Evolutionary conservation across 2,113 vertebrate genomes (phyloP).

Genomic region (Rhizomys pruinosus): DNA sequence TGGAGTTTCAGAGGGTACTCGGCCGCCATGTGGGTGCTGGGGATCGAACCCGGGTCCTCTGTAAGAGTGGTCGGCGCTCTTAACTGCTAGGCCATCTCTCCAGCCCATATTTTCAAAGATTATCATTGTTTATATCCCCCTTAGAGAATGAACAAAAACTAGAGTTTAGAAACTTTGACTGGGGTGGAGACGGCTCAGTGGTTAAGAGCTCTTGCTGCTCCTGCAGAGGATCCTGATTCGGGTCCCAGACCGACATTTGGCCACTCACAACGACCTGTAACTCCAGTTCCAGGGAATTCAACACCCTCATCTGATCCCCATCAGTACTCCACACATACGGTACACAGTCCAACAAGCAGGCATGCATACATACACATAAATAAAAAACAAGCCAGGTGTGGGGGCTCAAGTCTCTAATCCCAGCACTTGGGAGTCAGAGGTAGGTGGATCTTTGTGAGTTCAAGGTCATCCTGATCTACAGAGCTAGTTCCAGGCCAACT

Average conservation of each 20-base stretch:
- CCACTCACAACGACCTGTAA: background rate
- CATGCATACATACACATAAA: background rate
- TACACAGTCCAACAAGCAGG: background rate
- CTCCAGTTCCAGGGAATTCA: background rate
- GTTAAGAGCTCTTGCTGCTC: background rate
- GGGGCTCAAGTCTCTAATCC: no score
- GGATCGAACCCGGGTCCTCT: no score
- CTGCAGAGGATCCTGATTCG: background rate
- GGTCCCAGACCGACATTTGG: background rate
- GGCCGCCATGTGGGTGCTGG: no score
- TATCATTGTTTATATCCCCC: background rate
- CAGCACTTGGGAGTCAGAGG: no score
- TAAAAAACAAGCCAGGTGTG: no score
- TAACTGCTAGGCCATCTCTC: no score
- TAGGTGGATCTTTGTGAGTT: no score
- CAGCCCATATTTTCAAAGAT: background rate
- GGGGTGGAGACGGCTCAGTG: background rate
- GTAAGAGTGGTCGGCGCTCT: no score
- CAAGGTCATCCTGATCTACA: no score
- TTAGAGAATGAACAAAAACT: conserved; percentile 6
- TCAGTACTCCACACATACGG: no score
- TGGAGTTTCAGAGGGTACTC: no score
- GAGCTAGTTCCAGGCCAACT: no score
- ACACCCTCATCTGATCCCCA: background rate
- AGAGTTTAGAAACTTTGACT: background rate